Evolutionary conservation across 1,140 invertebrate species (phyloP).

Genomic region (Drosophila novamexicana): DNA sequence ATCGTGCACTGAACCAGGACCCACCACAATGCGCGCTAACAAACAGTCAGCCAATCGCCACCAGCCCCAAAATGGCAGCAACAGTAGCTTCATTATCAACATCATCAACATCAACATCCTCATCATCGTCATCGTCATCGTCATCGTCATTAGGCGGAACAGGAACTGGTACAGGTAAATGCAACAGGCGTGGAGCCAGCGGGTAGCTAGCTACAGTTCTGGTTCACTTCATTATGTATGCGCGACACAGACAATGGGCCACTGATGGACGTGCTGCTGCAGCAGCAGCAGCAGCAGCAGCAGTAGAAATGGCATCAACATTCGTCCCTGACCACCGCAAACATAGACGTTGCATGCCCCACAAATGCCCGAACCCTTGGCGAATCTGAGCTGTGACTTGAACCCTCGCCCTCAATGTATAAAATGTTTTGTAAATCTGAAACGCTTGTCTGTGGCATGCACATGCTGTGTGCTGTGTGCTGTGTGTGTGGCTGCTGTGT

Average conservation of each 20-base stretch:
- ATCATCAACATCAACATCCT: not conserved
- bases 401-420: slow-evolving; percentile 61
- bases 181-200: slow-evolving; percentile 7
- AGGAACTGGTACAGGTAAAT: slow-evolving; percentile 15
- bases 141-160: slow-evolving; percentile 11
- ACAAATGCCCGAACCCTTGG: not conserved
- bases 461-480: slow-evolving; percentile 8
- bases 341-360: slow-evolving; percentile 31
- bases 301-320: slow-evolving; percentile 16
- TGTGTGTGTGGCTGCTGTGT: slow-evolving; percentile 1
- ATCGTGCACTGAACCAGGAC: not conserved
- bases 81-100: slow-evolving; percentile 21
- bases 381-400: slow-evolving; percentile 53
- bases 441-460: slow-evolving; percentile 57
- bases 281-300: slow-evolving; percentile 31
- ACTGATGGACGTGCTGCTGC: slow-evolving; percentile 76
- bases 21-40: slow-evolving; percentile 50
- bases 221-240: slow-evolving; percentile 77
- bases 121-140: slow-evolving; percentile 15
- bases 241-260: slow-evolving; percentile 80
- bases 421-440: slow-evolving; percentile 81
- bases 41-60: slow-evolving; percentile 66
- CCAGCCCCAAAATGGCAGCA: slow-evolving; percentile 33
- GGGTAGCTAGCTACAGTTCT: slow-evolving; percentile 19
- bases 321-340: slow-evolving; percentile 43